Evolutionary conservation across 2,888 invertebrate genomes (phyloP).

Genomic region (Hirtodrosophila trivittata): DNA sequence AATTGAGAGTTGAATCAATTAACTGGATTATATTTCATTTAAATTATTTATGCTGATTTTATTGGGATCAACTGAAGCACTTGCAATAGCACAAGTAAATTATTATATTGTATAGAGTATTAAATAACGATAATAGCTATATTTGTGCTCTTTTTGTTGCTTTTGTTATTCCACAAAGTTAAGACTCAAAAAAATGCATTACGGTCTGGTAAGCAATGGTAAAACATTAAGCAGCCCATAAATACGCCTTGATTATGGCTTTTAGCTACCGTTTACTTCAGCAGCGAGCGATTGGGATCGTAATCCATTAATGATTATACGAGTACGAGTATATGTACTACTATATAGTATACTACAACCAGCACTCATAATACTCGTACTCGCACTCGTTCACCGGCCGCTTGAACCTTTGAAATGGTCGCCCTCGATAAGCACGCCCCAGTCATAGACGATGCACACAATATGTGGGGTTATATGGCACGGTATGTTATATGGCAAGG

Average conservation of each 20-base stretch:
- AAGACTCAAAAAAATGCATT: conserved; percentile 11
- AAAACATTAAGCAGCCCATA: conserved; percentile 57
- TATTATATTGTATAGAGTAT: background rate
- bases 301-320: conserved; percentile 70
- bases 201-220: conserved; percentile 31
- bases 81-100: no score
- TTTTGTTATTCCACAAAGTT: conserved; percentile 4
- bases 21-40: no score
- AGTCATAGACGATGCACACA: conserved; percentile 1
- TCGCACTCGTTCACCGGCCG: conserved; percentile 8
- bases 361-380: conserved; percentile 26
- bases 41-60: no score
- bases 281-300: conserved; percentile 57
- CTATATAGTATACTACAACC: conserved; percentile 7
- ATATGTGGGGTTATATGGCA: conserved; percentile 2
- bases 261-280: conserved; percentile 67
- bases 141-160: background rate
- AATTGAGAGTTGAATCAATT: no score
- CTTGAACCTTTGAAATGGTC: conserved; percentile 37
- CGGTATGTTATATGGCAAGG: no score
- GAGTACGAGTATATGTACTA: conserved; percentile 14
- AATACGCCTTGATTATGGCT: conserved; percentile 70
- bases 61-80: no score
- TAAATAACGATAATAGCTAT: background rate
- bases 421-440: conserved; percentile 33